Percentiles rank a stretch among this genome's conserved stretches.
These are phyloP conservation scores for Opisthograptis luteolata DNA, from an alignment of 2,888 invertebrate genomes.

Conservation along the genomic window DNA sequence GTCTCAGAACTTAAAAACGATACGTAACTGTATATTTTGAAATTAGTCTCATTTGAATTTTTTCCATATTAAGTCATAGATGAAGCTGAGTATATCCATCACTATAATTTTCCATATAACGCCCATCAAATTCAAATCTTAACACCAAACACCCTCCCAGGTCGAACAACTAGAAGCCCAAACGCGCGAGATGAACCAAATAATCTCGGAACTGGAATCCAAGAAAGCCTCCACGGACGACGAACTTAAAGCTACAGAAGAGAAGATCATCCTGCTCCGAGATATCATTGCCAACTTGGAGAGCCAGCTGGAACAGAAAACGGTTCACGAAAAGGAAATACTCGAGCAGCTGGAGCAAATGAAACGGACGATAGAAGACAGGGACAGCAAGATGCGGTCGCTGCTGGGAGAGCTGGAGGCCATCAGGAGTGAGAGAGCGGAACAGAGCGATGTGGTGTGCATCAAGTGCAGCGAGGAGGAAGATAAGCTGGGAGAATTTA, in stretches of 20 bases:
- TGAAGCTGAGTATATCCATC: too few relatives aligned
- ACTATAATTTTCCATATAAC: too few relatives aligned
- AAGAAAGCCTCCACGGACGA: conserved; percentile 87
- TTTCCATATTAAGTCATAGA: too few relatives aligned
- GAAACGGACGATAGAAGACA: conserved; percentile 81
- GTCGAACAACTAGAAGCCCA: conserved; percentile 92
- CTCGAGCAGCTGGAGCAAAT: conserved; percentile 84
- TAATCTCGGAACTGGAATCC: conserved; percentile 85
- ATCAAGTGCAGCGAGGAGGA: conserved; percentile 60
- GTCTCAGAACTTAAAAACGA: conserved; percentile 24
- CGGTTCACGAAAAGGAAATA: conserved; percentile 85
- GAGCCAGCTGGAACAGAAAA: conserved; percentile 88
- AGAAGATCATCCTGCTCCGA: conserved; percentile 89
- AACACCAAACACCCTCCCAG: conserved; percentile 65
- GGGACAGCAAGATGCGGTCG: conserved; percentile 82
- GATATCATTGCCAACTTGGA: conserved; percentile 92
- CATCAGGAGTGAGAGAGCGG: conserved; percentile 71
- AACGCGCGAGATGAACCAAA: conserved; percentile 87
- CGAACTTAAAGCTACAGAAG: conserved; percentile 89
- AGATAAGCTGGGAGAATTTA: conserved; percentile 53
- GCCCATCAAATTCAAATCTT: too few relatives aligned
- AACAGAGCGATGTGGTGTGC: conserved; percentile 68
- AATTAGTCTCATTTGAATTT: too few relatives aligned
- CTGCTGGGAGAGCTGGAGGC: conserved; percentile 82
- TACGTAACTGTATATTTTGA: too few relatives aligned